phyloP scores from a whole-genome alignment of 2,888 invertebrate species.

The Scaptodrosophila latifasciaeformis region DNA sequence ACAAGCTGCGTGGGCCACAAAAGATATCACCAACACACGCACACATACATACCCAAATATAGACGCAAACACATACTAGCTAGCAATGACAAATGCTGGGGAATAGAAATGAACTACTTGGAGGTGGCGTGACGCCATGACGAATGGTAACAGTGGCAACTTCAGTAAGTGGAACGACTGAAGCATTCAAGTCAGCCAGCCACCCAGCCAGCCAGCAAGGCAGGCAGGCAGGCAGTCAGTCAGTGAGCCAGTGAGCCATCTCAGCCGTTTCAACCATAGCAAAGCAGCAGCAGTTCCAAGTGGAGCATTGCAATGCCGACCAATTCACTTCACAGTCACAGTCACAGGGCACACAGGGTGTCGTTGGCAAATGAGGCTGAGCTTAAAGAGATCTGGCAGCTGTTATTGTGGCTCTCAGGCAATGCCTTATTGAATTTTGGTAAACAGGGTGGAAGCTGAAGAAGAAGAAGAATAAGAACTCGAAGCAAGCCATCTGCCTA shows the following conservation, averaged over 20 bases:
- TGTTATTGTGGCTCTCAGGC: slow-evolving; percentile 1
- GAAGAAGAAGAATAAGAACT: too few relatives aligned
- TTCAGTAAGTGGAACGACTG: background rate
- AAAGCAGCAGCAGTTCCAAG: background rate
- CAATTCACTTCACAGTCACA: too few relatives aligned
- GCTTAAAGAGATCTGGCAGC: background rate
- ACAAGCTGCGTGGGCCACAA: slow-evolving; percentile 2
- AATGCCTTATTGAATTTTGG: slow-evolving; percentile 10
- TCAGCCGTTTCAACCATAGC: too few relatives aligned
- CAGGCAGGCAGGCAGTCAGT: too few relatives aligned
- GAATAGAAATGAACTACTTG: too few relatives aligned
- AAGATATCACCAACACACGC: background rate
- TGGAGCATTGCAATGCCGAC: background rate
- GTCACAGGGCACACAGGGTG: too few relatives aligned
- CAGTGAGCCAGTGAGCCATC: too few relatives aligned
- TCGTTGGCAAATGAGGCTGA: too few relatives aligned
- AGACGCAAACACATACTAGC: background rate
- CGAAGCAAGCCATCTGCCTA: too few relatives aligned
- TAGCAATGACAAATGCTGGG: background rate
- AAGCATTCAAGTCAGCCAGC: background rate
- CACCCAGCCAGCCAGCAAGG: too few relatives aligned
- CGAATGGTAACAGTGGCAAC: background rate
- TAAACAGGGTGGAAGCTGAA: too few relatives aligned
- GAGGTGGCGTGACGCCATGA: slow-evolving; percentile 1
- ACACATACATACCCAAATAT: background rate